Conservation (phyloP, 2,113 vertebrate species). For the Rana temporaria region DNA sequence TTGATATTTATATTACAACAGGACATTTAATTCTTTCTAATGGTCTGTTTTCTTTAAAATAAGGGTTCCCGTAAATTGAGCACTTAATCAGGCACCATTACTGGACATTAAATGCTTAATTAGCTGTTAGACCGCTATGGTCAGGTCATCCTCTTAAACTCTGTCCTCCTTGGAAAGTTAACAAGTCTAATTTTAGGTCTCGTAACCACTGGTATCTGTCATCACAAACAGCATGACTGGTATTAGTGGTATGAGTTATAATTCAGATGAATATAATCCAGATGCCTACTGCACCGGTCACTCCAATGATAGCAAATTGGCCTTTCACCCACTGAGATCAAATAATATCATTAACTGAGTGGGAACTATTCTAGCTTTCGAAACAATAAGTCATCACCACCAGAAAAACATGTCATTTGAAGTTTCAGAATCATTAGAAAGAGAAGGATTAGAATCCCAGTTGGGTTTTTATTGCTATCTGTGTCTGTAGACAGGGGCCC, state of each 20-base stretch:
- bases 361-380: not conserved
- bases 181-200: constrained; percentile 31
- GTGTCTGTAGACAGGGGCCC: no score
- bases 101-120: not conserved
- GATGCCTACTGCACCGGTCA: not conserved
- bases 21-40: no score
- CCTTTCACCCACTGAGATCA: not conserved
- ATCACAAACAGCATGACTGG: not conserved
- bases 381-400: no score
- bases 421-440: no score
- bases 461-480: no score
- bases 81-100: not conserved
- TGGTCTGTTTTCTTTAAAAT: no score
- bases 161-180: constrained; percentile 30
- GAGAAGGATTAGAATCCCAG: no score
- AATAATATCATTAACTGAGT: not conserved
- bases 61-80: no score
- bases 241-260: not conserved
- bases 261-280: not conserved
- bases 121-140: not conserved
- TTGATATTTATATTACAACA: no score
- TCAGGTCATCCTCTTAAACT: constrained; percentile 8
- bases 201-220: not conserved
- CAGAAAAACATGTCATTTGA: no score
- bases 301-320: not conserved